Evolutionary conservation across 2,888 invertebrate species (phyloP).

Genomic region (Drosophila mayaguana): DNA sequence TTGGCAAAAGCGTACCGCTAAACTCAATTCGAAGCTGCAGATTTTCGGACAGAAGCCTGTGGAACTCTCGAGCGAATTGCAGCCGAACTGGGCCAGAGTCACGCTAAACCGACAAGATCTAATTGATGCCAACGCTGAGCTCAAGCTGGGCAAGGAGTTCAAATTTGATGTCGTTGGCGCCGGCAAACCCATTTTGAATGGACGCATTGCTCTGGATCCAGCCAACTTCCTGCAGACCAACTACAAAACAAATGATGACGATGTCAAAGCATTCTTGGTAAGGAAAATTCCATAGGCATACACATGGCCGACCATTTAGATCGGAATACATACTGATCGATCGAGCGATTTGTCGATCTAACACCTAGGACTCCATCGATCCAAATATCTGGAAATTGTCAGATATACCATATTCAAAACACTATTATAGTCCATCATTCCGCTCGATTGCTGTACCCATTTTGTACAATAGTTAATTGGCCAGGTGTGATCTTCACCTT

Average conservation of each 20-base stretch:
- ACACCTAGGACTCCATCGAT: too few species aligned
- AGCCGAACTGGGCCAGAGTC: constrained; percentile 68
- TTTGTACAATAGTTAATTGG: too few species aligned
- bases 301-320: too few species aligned
- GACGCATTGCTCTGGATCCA: constrained; percentile 80
- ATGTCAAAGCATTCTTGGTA: constrained; percentile 81
- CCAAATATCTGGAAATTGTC: neutral
- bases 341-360: neutral
- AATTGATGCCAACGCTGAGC: constrained; percentile 70
- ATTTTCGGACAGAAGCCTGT: constrained; percentile 73
- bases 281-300: neutral
- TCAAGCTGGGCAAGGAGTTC: constrained; percentile 80
- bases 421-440: too few species aligned
- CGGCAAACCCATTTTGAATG: constrained; percentile 75
- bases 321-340: too few species aligned
- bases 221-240: constrained; percentile 81
- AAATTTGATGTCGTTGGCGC: constrained; percentile 67
- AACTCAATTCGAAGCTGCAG: constrained; percentile 70
- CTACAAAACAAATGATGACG: constrained; percentile 76
- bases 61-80: constrained; percentile 68
- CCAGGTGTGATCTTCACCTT: too few species aligned
- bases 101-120: constrained; percentile 67
- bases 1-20: constrained; percentile 63
- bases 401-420: neutral
- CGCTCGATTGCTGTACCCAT: too few species aligned